Evolutionary conservation across 2,113 vertebrate genomes (phyloP).

Genomic region (Tragelaphus buxtoni): DNA sequence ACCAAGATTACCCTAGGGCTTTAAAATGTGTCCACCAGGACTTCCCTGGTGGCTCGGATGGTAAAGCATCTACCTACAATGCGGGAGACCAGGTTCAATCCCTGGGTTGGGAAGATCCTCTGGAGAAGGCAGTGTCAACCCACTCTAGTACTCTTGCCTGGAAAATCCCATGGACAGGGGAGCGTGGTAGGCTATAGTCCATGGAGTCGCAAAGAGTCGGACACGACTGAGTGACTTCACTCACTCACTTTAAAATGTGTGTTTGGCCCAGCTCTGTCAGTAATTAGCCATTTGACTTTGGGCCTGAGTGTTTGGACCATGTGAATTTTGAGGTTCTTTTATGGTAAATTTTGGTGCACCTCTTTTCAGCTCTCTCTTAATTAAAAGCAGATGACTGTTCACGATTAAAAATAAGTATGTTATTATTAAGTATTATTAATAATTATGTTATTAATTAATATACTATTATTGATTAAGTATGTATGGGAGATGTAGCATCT

Average conservation of each 20-base stretch:
- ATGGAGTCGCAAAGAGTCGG: rapidly evolving
- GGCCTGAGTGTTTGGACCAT: neutral
- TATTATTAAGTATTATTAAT: neutral
- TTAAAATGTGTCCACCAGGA: neutral
- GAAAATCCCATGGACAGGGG: too few species aligned
- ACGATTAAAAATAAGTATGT: neutral
- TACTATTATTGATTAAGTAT: neutral
- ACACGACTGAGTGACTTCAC: too few species aligned
- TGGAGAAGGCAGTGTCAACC: too few species aligned
- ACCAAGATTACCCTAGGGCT: neutral
- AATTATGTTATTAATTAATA: neutral
- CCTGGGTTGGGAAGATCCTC: too few species aligned
- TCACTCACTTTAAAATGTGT: neutral
- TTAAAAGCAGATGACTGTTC: neutral
- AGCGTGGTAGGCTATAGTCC: too few species aligned
- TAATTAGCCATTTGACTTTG: neutral
- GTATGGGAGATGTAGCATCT: neutral
- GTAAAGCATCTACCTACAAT: too few species aligned
- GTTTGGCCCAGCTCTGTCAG: neutral
- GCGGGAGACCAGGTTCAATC: too few species aligned
- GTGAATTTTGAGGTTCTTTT: neutral
- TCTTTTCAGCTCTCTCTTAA: neutral
- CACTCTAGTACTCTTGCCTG: too few species aligned
- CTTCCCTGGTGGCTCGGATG: too few species aligned
- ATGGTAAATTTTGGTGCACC: neutral